Percentiles rank a stretch among this genome's conserved stretches.
phyloP scores from a whole-genome alignment of 2,113 vertebrate species.

The Tylochromis polylepis region DNA sequence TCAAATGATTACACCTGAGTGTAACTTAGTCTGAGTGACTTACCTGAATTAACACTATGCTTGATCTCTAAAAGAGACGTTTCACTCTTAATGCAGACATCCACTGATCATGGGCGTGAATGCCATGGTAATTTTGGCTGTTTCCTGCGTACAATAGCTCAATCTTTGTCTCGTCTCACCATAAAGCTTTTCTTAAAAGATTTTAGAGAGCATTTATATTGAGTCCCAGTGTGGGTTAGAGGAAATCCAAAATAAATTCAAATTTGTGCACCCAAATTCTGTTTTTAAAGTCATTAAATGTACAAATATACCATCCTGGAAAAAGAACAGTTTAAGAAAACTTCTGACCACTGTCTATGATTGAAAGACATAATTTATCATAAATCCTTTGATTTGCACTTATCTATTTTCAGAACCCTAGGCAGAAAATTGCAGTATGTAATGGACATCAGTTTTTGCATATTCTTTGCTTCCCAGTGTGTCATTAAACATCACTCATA shows the following conservation, averaged over 20 bases:
- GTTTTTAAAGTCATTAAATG: neutral
- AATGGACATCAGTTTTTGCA: neutral
- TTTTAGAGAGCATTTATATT: neutral
- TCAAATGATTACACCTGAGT: neutral
- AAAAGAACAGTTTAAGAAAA: neutral
- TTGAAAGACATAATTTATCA: neutral
- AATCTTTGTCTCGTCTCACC: neutral
- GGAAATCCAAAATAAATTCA: neutral
- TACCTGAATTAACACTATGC: neutral
- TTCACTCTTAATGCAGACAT: neutral
- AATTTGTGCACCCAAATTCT: neutral
- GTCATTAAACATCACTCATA: conserved; percentile 9
- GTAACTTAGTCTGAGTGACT: neutral
- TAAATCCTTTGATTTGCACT: neutral
- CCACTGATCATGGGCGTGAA: neutral
- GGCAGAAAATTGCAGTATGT: neutral
- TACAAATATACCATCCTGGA: neutral
- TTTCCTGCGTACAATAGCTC: neutral
- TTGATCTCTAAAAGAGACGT: neutral
- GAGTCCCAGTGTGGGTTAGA: neutral
- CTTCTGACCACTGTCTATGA: neutral
- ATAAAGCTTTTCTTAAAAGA: neutral
- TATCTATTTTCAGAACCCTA: neutral
- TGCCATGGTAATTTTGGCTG: neutral
- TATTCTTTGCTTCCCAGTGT: neutral